Conservation (phyloP, 2,113 vertebrate species). For the Todiramphus saurophagus region DNA sequence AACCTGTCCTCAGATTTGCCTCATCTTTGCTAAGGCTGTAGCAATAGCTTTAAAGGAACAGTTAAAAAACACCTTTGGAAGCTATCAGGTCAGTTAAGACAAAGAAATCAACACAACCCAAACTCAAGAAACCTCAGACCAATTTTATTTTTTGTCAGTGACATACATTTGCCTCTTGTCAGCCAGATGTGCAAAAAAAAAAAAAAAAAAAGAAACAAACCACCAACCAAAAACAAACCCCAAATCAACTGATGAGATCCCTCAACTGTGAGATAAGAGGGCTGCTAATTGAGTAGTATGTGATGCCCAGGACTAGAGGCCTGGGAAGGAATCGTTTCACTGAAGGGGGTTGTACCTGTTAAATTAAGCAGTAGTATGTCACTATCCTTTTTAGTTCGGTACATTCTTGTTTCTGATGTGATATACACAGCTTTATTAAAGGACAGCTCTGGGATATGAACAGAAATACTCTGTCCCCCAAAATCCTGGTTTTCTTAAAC, state of each 20-base stretch:
- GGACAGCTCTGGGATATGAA: not conserved
- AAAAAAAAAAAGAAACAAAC: no score
- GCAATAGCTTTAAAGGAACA: not conserved
- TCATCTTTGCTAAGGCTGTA: not conserved
- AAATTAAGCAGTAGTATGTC: not conserved
- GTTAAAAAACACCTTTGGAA: not conserved
- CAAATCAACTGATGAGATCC: not conserved
- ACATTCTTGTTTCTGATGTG: not conserved
- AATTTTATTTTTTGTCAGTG: not conserved
- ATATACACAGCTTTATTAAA: not conserved
- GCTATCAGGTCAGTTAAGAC: not conserved
- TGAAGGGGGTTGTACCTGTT: not conserved
- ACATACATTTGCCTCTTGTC: not conserved
- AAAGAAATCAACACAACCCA: not conserved
- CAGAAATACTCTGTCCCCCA: not conserved
- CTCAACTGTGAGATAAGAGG: not conserved
- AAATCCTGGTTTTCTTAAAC: not conserved
- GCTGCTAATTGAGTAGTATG: not conserved
- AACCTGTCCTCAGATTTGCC: not conserved
- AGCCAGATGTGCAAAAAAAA: not conserved
- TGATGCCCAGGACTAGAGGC: not conserved
- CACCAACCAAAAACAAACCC: not conserved
- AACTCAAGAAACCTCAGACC: not conserved
- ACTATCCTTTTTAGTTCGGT: not conserved
- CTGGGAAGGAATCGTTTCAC: not conserved